A percentile compares a stretch with the other conserved stretches of the same genome.
These are phyloP conservation scores for Diachrysia chrysitis DNA, from an alignment of 2,888 invertebrate genomes.

Conservation along the genomic window DNA sequence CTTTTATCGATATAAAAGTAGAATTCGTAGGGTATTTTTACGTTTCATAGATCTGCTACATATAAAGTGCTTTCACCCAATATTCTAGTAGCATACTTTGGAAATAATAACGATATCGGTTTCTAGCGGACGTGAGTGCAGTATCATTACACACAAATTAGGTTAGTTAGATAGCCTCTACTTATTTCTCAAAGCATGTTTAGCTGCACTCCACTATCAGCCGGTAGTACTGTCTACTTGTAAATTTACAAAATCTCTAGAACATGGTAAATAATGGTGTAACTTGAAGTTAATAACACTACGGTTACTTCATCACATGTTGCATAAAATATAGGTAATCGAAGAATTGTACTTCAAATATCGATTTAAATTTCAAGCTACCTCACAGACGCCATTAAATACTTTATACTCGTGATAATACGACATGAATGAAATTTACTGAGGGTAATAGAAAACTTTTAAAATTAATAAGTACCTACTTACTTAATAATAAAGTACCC, in stretches of 20 bases:
- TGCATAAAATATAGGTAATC: not conserved
- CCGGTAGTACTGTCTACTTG: conserved; percentile 30
- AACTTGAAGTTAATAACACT: conserved; percentile 7
- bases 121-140: conserved; percentile 74
- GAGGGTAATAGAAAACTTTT: not conserved
- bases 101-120: conserved; percentile 72
- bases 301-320: conserved; percentile 14
- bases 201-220: conserved; percentile 36
- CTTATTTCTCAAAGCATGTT: conserved; percentile 75
- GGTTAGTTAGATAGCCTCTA: conserved; percentile 79
- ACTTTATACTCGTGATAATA: not conserved
- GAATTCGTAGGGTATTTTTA: no score
- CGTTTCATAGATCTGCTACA: conserved; percentile 1
- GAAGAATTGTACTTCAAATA: not conserved
- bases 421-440: not conserved
- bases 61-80: conserved; percentile 37
- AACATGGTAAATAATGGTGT: conserved; percentile 13
- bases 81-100: conserved; percentile 72
- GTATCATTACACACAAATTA: conserved; percentile 78
- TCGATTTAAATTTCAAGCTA: not conserved
- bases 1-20: no score
- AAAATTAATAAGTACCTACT: conserved; percentile 8
- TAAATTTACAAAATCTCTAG: conserved; percentile 20
- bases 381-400: not conserved
- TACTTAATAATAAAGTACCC: conserved; percentile 29